A percentile compares a stretch with the other conserved stretches of the same genome.
phyloP scores from a whole-genome alignment of 2,797 vertebrate genomes.

The Helicolenus hilgendorfi region DNA sequence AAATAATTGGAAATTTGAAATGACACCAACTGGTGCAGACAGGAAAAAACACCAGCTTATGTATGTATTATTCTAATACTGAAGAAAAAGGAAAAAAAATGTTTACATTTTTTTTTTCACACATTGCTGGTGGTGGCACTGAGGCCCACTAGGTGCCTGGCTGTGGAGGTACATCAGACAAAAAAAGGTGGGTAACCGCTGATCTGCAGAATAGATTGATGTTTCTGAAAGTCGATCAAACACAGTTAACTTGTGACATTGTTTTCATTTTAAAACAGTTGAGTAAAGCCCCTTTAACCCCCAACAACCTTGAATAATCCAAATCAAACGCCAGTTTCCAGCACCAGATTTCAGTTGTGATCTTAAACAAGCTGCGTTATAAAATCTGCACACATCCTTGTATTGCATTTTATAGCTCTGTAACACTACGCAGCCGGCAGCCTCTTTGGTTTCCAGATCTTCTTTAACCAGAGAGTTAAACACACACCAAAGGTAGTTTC shows the following conservation, averaged over 20 bases:
- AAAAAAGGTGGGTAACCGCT: background rate
- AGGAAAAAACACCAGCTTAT: too few relatives aligned
- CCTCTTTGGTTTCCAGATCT: constrained; percentile 46
- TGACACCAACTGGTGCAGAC: too few relatives aligned
- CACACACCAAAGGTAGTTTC: constrained; percentile 77
- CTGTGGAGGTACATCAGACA: background rate
- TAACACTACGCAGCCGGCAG: constrained; percentile 11
- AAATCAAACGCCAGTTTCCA: background rate
- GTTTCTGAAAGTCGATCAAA: background rate
- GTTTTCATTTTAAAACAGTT: background rate
- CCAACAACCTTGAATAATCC: constrained; percentile 8
- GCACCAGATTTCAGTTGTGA: constrained; percentile 6
- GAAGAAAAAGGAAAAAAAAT: too few relatives aligned
- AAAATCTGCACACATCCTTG: constrained; percentile 11
- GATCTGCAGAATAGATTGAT: background rate
- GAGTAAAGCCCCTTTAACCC: background rate
- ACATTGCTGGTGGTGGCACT: background rate
- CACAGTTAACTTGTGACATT: background rate
- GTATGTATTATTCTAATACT: too few relatives aligned
- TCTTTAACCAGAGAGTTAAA: constrained; percentile 76
- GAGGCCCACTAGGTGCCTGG: too few relatives aligned
- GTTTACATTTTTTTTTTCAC: background rate
- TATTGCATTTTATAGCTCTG: constrained; percentile 9
- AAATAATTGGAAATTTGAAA: too few relatives aligned
- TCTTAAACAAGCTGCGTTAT: constrained; percentile 6